Base-by-base conservation (phyloP, 1,140 invertebrate species). In the Diorhabda carinulata region DNA sequence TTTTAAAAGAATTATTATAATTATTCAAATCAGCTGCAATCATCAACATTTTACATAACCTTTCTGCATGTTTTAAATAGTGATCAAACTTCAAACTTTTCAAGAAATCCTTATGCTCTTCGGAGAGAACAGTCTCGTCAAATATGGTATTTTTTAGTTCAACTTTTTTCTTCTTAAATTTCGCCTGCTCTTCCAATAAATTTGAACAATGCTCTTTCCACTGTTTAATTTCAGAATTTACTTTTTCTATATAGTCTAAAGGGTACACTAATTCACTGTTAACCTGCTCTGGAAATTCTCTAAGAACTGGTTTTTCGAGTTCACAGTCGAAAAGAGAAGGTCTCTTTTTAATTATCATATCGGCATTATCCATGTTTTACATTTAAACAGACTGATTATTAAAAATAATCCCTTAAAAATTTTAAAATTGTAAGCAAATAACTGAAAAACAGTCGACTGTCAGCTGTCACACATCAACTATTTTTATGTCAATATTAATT, bases 231-330 rank as follows among this genome's bases (percentile, higher is more conserved):
- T 64, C 63, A 41, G 2, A 56, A 45, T 25, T 64, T 10, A 64
- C 63, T 57, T 64, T 64, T n/a, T 56, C n/a, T 2, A 56, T 64
- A 42, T 64, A 64, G 3, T 64, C 63, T 9, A 42, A 8, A 9
- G 63, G 25, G 56, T 64, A 41, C 9, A 10, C n/a, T 7, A 56
- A 25, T 3, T 64, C 3, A 6, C n/a, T 6, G 10, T 57, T n/a
- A 52, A 8, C 25, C 40, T 64, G 8, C 40, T 64, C 45, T 5
- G 63, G 63, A 57, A 64, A 64, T 56, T 40, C 25, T 10, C 10
- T 7, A 64, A 25, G 7, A 45, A 45, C 43, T 8, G 3, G 9
- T 62, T 42, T 56, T 8, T 10, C 47, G 40, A 25, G n/a, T 6
- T 40, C 63, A 43, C 40, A 64, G 6, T 64, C 47, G 25, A 56